Base-by-base conservation (phyloP, 2,888 invertebrate species). In the Hermodice carunculata region DNA sequence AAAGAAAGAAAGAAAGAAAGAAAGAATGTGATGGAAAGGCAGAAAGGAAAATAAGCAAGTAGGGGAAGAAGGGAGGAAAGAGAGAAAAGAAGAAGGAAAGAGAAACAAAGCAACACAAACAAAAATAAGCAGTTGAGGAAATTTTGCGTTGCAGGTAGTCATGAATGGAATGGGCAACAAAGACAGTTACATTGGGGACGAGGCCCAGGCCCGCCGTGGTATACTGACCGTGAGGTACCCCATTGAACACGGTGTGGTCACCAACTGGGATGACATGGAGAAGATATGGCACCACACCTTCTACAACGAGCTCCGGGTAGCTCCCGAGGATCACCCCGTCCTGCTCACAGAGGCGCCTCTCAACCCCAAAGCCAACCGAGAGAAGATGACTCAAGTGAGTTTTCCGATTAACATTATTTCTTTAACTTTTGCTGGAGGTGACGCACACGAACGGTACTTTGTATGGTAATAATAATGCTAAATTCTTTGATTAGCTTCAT, bases 311-410 rank as follows among this genome's bases (percentile, higher is more conserved):
- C 31, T 57, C 31, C 42, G 57, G 24, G 57, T 57, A 1, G 57
- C 42, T 22, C 57, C 57, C 17, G 44, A 57, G 57, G 57, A 57
- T 24, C 57, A 57, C 1, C 57, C 57, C 19, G 57, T 57, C 3
- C 57, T 57, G 1, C 44, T 46, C 44, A 57, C 57, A 4, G 57
- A 57, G 22, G 57, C 57, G 2, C 57, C 57, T 31, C 57, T 57
- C 19, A 57, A 57, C 31, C 57, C 57, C 22, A 57, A 44, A 19
- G 44, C 43, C 5, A 57, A 57, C 57, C 46, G 59, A 26, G 59
- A 59, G 34, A 59, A 59, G 49, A 59, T 59, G 59, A 49, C 49
- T 3, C 48, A n/a, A n/a, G n/a, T n/a, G n/a, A n/a, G n/a, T n/a
- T n/a, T n/a, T n/a, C n/a, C n/a, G n/a, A n/a, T n/a, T n/a, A n/a